Percentiles rank a stretch among this genome's conserved stretches.
These are phyloP conservation scores for Sapajus apella DNA, from an alignment of 2,113 vertebrate species.

Conservation along the genomic window DNA sequence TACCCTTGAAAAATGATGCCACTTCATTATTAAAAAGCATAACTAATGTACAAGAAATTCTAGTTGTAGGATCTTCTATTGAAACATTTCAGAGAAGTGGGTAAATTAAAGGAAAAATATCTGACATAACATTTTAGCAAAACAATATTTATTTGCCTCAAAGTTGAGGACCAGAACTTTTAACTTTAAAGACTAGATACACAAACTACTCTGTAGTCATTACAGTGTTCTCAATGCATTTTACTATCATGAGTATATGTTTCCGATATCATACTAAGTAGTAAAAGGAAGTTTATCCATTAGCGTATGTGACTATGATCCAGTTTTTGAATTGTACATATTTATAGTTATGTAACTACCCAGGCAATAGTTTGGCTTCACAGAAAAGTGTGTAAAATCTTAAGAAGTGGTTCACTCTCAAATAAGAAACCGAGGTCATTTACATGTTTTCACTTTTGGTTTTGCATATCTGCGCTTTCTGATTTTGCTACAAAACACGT, in stretches of 20 bases:
- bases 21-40: neutral
- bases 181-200: neutral
- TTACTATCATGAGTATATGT: neutral
- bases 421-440: neutral
- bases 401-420: neutral
- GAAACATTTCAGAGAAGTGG: neutral
- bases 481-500: neutral
- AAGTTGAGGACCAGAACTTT: neutral
- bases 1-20: no score
- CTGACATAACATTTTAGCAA: neutral
- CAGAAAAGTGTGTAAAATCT: neutral
- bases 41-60: neutral
- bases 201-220: neutral
- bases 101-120: neutral
- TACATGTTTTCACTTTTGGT: neutral
- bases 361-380: neutral
- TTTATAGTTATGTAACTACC: neutral
- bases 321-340: no score
- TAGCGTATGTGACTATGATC: neutral
- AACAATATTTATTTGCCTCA: neutral
- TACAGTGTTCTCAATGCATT: neutral
- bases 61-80: neutral
- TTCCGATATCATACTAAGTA: neutral
- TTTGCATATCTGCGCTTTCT: neutral
- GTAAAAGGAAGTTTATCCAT: neutral